phyloP scores from a whole-genome alignment of 92 coral and sea anemone genomes.

The Umimayanthus kanabou region DNA sequence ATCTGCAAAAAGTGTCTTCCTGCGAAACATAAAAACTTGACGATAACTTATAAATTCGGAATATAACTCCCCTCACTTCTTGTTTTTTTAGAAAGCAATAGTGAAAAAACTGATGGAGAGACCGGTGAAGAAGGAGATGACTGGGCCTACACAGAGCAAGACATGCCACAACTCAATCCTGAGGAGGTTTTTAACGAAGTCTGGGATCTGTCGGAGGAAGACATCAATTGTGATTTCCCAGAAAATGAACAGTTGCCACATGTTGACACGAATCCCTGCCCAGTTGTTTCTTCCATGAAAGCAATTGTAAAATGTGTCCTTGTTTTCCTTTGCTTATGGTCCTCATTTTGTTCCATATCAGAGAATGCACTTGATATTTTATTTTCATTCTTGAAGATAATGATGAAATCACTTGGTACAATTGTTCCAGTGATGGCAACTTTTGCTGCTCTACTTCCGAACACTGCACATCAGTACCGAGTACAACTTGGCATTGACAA shows the following conservation, averaged over 20 bases:
- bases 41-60: too few species aligned
- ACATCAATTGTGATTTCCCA: slow-evolving; percentile 51
- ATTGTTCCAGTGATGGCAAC: slow-evolving; percentile 50
- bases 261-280: slow-evolving; percentile 25
- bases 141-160: too few species aligned
- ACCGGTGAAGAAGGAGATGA: too few species aligned
- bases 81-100: too few species aligned
- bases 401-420: slow-evolving; percentile 52
- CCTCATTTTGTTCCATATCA: slow-evolving; percentile 66
- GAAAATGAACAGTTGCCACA: slow-evolving; percentile 26
- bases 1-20: too few species aligned
- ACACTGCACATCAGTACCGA: neutral
- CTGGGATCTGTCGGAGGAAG: slow-evolving; percentile 53
- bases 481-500: slow-evolving; percentile 53
- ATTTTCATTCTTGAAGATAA: slow-evolving; percentile 39
- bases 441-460: slow-evolving; percentile 19
- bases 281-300: neutral
- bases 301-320: slow-evolving; percentile 44
- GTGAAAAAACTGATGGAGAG: too few species aligned
- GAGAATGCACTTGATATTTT: slow-evolving; percentile 66
- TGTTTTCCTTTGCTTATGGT: slow-evolving; percentile 60
- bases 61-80: too few species aligned
- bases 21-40: too few species aligned
- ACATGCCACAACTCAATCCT: too few species aligned
- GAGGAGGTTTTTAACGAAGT: slow-evolving; percentile 26